phyloP scores from a whole-genome alignment of 2,113 vertebrate species.

The Hypanus sabinus region DNA sequence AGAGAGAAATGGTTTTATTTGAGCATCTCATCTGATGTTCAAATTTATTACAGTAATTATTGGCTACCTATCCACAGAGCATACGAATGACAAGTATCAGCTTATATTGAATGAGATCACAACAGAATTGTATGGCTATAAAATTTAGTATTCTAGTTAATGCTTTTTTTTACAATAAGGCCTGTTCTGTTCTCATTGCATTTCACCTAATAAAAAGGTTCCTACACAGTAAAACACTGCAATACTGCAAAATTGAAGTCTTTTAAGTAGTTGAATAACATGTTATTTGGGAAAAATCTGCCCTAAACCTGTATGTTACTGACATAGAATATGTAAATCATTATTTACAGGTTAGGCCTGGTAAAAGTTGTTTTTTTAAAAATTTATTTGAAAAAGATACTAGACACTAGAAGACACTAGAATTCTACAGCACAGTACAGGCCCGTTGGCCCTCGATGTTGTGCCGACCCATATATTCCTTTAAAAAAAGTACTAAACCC shows the following conservation, averaged over 20 bases:
- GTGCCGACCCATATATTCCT: no score
- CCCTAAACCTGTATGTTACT: background rate
- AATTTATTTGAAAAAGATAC: background rate
- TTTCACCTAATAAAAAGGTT: background rate
- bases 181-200: background rate
- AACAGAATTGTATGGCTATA: background rate
- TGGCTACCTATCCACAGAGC: background rate
- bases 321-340: background rate
- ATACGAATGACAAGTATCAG: slow-evolving; percentile 11
- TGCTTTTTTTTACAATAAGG: background rate
- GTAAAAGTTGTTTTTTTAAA: background rate
- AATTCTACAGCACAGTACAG: no score
- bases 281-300: background rate
- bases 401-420: no score
- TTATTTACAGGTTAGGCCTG: background rate
- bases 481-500: no score
- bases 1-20: background rate
- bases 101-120: background rate
- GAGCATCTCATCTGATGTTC: background rate
- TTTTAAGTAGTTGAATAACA: background rate
- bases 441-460: no score
- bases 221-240: background rate
- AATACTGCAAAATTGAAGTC: background rate
- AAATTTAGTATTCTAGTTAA: background rate
- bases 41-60: background rate